These are phyloP conservation scores for Hydrolagus colliei DNA, from an alignment of 2,797 vertebrate genomes.

Conservation along the genomic window DNA sequence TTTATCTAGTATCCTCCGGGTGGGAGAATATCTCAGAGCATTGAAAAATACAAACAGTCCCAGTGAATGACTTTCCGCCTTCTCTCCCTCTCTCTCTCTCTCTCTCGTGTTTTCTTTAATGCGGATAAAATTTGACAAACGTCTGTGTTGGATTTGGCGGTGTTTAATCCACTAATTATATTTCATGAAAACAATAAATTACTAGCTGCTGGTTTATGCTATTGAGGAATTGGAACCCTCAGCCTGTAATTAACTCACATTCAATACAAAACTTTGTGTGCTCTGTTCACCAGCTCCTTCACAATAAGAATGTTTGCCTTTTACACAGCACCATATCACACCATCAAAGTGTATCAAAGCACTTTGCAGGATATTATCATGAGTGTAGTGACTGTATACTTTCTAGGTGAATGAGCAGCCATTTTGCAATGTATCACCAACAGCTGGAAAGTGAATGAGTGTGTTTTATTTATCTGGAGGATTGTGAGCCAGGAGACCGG, in stretches of 20 bases:
- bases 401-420: not conserved
- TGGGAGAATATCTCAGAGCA: no score
- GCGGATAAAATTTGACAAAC: not conserved
- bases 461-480: no score
- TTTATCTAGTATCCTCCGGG: no score
- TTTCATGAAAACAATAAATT: slow-evolving; percentile 1
- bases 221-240: not conserved
- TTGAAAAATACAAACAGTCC: no score
- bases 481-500: no score
- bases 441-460: no score
- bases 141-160: not conserved
- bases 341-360: not conserved
- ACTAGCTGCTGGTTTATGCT: not conserved
- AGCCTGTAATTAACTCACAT: not conserved
- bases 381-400: not conserved
- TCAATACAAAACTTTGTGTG: not conserved
- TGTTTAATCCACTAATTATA: not conserved
- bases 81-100: not conserved
- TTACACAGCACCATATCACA: not conserved
- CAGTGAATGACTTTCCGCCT: not conserved
- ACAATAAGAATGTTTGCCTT: not conserved
- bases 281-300: not conserved
- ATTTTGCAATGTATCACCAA: not conserved
- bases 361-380: not conserved
- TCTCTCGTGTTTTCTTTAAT: not conserved